Base-by-base conservation (phyloP, 2,113 vertebrate species). In the Laterallus jamaicensis region DNA sequence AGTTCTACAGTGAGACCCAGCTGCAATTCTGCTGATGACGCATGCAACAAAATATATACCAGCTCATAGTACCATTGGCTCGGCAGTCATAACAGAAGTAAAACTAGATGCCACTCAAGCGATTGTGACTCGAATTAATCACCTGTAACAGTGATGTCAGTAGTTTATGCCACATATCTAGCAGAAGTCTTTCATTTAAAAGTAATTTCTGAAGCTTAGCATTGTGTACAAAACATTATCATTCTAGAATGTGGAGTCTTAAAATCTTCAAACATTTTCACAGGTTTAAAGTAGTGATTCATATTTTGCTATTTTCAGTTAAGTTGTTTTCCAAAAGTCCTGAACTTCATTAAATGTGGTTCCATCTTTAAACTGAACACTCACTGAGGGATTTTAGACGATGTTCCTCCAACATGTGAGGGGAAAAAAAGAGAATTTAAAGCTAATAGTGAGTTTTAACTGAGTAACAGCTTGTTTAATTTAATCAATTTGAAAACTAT, bases 1-100 rank as follows among this genome's bases (percentile, higher is more conserved):
- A 87, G 86, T 95, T 92, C 86, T 89, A 68, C 75, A 86, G 73
- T 76, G 74, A 88, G 83, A 71, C 44, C 74, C 96, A 96, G 95
- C 96, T 96, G 96, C 88, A 88, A 14, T 58, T 82, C 77, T 58
- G 86, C 93, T 73, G 93, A 88, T 95, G 96, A 93, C 32, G n/a
- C 93, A 79, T 16, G 4, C 3, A n/a, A 28, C 77, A 66, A 50
- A 93, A 76, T 56, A 47, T 4, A 15, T 3, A 68, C 39, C 69
- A 12, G 50, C 81, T 89, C 11, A 1, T 29, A 1, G 28, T 20
- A n/a, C 42, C 58, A 59, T 39, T 69, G 90, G 69, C 93, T 94
- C 6, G 5, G 39, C 80, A 73, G 39, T 20, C 76, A 10, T 9
- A 88, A 69, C 60, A 86, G 40, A 52, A 78, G 64, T 56, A 18